phyloP scores from a whole-genome alignment of 2,113 vertebrate species.

The Myanophis thanlyinensis region DNA sequence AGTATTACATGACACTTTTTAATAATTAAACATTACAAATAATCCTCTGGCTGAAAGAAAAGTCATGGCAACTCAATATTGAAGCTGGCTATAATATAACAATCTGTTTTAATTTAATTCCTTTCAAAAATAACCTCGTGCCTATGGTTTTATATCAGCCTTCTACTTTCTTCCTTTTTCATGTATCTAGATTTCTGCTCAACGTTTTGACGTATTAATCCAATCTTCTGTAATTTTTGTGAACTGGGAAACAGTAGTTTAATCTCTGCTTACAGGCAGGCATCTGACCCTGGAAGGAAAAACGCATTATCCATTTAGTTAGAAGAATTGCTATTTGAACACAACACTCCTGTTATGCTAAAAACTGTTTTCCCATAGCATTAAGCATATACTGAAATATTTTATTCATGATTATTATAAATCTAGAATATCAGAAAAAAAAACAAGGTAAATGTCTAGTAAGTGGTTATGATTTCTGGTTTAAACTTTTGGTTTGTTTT shows the following conservation, averaged over 20 bases:
- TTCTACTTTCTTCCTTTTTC: background rate
- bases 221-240: background rate
- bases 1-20: background rate
- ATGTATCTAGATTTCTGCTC: background rate
- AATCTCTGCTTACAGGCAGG: background rate
- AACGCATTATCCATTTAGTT: background rate
- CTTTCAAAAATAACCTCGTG: background rate
- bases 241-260: background rate
- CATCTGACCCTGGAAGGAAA: background rate
- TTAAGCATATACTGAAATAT: background rate
- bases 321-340: background rate
- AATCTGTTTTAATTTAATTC: background rate
- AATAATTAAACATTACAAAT: background rate
- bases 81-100: too few species aligned
- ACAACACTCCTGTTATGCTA: background rate
- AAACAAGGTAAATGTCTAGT: conserved; percentile 7
- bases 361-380: background rate
- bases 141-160: background rate
- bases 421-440: conserved; percentile 8
- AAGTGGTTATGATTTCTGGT: conserved; percentile 36
- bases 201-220: background rate
- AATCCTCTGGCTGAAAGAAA: background rate
- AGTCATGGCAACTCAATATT: background rate
- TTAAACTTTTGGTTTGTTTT: background rate
- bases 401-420: background rate